phyloP scores from a whole-genome alignment of 2,113 vertebrate species.

The Sminthopsis crassicaudata region DNA sequence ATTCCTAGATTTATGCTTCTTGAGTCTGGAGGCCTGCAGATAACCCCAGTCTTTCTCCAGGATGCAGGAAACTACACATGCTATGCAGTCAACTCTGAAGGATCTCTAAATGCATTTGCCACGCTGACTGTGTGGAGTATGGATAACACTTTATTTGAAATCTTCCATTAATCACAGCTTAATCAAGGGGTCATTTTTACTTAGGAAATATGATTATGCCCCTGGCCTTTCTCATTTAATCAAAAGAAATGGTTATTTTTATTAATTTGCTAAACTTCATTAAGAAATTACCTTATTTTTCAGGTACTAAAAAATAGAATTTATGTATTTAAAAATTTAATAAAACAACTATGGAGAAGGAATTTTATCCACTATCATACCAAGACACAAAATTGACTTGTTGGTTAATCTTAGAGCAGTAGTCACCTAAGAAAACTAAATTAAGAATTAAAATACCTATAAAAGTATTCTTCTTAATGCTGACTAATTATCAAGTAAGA shows the following conservation, averaged over 20 bases:
- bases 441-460: conserved; percentile 11
- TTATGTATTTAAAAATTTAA: background rate
- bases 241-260: conserved; percentile 63
- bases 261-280: conserved; percentile 72
- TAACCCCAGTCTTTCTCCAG: conserved; percentile 88
- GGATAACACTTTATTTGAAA: conserved; percentile 69
- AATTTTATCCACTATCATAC: background rate
- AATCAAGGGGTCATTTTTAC: conserved; percentile 49
- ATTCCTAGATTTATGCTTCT: conserved; percentile 91
- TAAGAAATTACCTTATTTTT: conserved; percentile 47
- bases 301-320: conserved; percentile 48
- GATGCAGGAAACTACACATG: conserved; percentile 94
- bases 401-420: background rate
- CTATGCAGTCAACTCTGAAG: conserved; percentile 88
- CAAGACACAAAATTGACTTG: background rate
- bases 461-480: background rate
- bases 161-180: conserved; percentile 61
- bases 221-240: conserved; percentile 69
- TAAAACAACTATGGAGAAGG: background rate
- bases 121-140: conserved; percentile 95
- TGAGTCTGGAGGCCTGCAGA: conserved; percentile 92
- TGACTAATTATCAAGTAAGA: background rate
- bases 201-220: conserved; percentile 68
- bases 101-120: conserved; percentile 87
- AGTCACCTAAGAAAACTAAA: background rate